Percentiles rank a stretch among this genome's conserved stretches.
These are phyloP conservation scores for Propithecus deckenii DNA, from an alignment of 2,797 vertebrate genomes.

Conservation along the genomic window DNA sequence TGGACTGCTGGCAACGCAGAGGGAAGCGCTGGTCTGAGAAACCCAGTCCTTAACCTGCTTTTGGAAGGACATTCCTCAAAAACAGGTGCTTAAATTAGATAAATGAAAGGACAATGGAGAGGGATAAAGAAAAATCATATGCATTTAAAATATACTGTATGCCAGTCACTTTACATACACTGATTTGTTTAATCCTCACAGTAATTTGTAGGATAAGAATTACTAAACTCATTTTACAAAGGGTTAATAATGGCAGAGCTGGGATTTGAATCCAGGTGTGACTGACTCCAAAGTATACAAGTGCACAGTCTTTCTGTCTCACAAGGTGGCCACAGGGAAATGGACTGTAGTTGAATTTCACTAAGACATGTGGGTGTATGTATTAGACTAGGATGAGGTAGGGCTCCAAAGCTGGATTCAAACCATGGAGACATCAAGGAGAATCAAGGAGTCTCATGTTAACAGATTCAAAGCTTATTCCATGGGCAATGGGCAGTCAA, in stretches of 20 bases:
- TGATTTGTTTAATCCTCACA: neutral
- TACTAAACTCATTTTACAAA: neutral
- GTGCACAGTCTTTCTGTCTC: neutral
- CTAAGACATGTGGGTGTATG: neutral
- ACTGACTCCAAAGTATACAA: neutral
- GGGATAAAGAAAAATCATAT: neutral
- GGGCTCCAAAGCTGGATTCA: neutral
- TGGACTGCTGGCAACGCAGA: neutral
- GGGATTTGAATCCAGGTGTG: neutral
- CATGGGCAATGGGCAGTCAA: neutral
- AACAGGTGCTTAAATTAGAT: neutral
- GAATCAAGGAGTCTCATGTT: neutral
- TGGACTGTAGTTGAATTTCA: neutral
- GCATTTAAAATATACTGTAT: neutral
- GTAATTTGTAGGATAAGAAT: neutral
- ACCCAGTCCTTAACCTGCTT: neutral
- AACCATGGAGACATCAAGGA: neutral
- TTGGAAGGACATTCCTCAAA: neutral
- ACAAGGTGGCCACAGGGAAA: neutral
- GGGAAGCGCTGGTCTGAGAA: neutral
- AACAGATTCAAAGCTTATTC: neutral
- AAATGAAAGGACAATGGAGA: neutral
- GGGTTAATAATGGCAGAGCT: neutral
- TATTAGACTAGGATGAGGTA: neutral
- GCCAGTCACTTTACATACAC: neutral